A percentile compares a stretch with the other conserved stretches of the same genome.
phyloP scores from a whole-genome alignment of 2,888 invertebrate genomes.

The Nephrocerus scutellatus region DNA sequence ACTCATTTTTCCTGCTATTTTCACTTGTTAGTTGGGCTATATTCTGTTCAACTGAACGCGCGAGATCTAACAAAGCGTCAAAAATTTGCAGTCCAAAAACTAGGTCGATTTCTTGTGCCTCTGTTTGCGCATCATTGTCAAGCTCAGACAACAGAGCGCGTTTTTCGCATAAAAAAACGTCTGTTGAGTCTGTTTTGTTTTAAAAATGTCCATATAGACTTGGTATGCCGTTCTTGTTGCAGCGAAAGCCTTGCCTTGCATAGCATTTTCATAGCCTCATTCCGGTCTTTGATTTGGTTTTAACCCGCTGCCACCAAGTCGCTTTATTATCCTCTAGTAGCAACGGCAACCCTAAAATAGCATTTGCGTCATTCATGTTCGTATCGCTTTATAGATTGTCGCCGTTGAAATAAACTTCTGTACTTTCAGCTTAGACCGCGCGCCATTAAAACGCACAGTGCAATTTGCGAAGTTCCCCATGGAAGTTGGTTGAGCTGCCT shows the following conservation, averaged over 20 bases:
- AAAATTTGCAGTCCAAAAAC: slow-evolving; percentile 4
- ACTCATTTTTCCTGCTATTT: no score
- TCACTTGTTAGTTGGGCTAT: no score
- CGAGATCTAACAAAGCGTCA: slow-evolving; percentile 1
- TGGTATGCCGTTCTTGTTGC: slow-evolving; percentile 5
- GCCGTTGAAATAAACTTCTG: slow-evolving; percentile 2
- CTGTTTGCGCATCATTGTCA: neutral
- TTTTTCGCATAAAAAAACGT: slow-evolving; percentile 7
- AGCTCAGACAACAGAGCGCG: slow-evolving; percentile 5
- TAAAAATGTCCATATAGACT: slow-evolving; percentile 7
- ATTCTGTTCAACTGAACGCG: neutral
- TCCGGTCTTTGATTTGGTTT: slow-evolving; percentile 3
- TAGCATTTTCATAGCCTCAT: slow-evolving; percentile 6
- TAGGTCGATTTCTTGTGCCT: slow-evolving; percentile 4
- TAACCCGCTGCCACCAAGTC: slow-evolving; percentile 5
- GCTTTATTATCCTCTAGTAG: slow-evolving; percentile 4
- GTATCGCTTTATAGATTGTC: slow-evolving; percentile 3
- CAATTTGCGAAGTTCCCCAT: slow-evolving; percentile 4
- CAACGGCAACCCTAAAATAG: slow-evolving; percentile 1
- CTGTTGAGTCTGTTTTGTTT: slow-evolving; percentile 3
- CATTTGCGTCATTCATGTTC: no score
- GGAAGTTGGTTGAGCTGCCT: no score
- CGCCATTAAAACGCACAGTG: slow-evolving; percentile 1
- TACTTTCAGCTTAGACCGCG: slow-evolving; percentile 1
- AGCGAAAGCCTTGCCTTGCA: slow-evolving; percentile 5